Base-by-base conservation (phyloP, 2,797 vertebrate species). In the Hypotaenidia okinawae region DNA sequence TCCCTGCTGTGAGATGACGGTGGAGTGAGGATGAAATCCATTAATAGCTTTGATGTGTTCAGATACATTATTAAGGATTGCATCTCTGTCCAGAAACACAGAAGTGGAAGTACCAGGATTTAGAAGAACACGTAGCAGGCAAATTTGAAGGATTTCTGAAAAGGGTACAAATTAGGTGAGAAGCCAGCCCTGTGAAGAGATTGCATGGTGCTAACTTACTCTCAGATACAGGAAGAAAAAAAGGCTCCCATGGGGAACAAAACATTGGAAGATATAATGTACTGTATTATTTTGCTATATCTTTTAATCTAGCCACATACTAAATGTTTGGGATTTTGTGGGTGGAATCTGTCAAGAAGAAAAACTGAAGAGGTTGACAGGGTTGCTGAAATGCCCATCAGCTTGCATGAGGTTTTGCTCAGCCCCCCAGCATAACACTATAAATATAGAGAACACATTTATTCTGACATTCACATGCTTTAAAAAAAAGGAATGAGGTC, bases 401-500 rank as follows among this genome's bases (percentile, higher is more conserved):
- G 54, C 66, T 75, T 84, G 45, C 23, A 69, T 3, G 3, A 82
- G 41, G n/a, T 69, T 94, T 81, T 76, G 55, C 66, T 75, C 37
- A 67, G 73, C n/a, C 59, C 43, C 43, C 73, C 63, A 91, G 59
- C 27, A 25, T 28, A 70, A 61, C n/a, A 3, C 35, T 84, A 18
- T 69, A 93, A 88, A 91, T 89, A 54, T 1, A 88, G 28, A 52
- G 25, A 96, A 63, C 23, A 23, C 28, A 45, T 70, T 66, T 70
- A 62, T 86, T 86, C 59, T 94, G 89, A 82, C 73, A 88, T 75
- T 85, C 74, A 69, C 22, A 13, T 55, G 30, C 63, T 67, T 87
- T 13, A 21, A 58, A 73, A 61, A 19, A 74, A 81, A 43, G 37
- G 1, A 28, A 52, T 37, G 25, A 76, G 7, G 39, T 94, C 68